Conservation (phyloP, 2,113 vertebrate genomes). For the Oreochromis tanganicae region DNA sequence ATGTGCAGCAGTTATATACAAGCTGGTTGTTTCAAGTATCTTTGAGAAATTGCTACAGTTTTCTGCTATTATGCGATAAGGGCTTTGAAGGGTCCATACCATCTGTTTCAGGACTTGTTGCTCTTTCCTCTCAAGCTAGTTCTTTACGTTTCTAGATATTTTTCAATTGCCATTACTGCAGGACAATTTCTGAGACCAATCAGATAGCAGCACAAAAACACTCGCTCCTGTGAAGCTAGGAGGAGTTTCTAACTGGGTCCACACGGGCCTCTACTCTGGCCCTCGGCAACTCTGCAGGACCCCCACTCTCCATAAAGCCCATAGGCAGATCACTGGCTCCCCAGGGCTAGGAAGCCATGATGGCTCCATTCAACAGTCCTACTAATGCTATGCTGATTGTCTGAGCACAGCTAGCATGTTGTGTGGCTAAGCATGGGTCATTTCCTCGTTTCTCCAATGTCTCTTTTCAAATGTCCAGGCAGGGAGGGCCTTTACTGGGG, state of each 20-base stretch:
- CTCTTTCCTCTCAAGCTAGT: not conserved
- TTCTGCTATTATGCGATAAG: not conserved
- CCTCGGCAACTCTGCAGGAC: constrained; percentile 37
- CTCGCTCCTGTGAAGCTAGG: not conserved
- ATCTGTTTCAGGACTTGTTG: not conserved
- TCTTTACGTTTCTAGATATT: not conserved
- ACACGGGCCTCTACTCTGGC: constrained; percentile 10
- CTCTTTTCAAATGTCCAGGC: constrained; percentile 51
- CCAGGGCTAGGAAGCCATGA: constrained; percentile 34
- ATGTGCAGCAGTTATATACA: not conserved
- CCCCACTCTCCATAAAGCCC: constrained; percentile 49
- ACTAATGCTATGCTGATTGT: constrained; percentile 58
- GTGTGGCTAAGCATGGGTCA: constrained; percentile 55
- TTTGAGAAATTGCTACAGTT: not conserved
- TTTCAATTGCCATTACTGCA: not conserved
- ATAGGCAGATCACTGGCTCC: constrained; percentile 52
- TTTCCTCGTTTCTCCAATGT: constrained; percentile 58
- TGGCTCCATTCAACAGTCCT: constrained; percentile 52
- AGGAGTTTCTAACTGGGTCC: constrained; percentile 1
- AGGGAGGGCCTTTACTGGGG: constrained; percentile 29
- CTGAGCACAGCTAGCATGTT: constrained; percentile 53
- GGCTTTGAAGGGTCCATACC: not conserved
- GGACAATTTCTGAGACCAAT: not conserved
- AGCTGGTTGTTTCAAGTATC: not conserved
- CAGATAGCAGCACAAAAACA: not conserved